Evolutionary conservation across 2,888 invertebrate genomes (phyloP).

Genomic region (Rhopalosiphum nymphaeae): DNA sequence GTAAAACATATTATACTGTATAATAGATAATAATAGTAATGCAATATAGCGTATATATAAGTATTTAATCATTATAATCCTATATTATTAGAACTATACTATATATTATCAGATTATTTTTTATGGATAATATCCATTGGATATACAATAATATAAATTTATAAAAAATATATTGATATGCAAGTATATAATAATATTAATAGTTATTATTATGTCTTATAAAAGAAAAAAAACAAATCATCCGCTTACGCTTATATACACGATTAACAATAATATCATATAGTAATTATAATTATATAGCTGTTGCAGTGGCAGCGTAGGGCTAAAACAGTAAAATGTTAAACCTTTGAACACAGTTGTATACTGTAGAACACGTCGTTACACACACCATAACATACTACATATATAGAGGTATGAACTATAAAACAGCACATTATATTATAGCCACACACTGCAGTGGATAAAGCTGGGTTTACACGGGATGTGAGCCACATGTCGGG

Average conservation of each 20-base stretch:
- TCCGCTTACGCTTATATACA: background rate
- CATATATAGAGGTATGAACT: background rate
- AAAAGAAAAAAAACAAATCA: background rate
- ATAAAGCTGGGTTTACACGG: background rate
- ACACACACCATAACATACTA: background rate
- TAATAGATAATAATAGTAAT: background rate
- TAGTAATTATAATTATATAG: background rate
- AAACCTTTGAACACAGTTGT: background rate
- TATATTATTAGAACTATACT: no score
- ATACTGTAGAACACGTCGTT: background rate
- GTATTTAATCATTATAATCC: no score
- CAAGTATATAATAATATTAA: background rate
- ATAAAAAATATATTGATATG: no score
- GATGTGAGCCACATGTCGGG: slow-evolving; percentile 19
- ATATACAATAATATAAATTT: no score
- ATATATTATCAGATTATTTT: background rate
- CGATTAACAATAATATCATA: background rate
- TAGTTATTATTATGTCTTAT: background rate
- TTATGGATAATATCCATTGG: no score
- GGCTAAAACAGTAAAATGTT: background rate
- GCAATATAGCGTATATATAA: background rate
- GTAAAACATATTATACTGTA: background rate
- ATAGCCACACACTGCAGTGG: background rate
- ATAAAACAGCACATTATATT: background rate
- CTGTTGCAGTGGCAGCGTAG: background rate